A percentile compares a stretch with the other conserved stretches of the same genome.
Conservation (phyloP, 2,888 invertebrate species). For the Ennomos erosarius region DNA sequence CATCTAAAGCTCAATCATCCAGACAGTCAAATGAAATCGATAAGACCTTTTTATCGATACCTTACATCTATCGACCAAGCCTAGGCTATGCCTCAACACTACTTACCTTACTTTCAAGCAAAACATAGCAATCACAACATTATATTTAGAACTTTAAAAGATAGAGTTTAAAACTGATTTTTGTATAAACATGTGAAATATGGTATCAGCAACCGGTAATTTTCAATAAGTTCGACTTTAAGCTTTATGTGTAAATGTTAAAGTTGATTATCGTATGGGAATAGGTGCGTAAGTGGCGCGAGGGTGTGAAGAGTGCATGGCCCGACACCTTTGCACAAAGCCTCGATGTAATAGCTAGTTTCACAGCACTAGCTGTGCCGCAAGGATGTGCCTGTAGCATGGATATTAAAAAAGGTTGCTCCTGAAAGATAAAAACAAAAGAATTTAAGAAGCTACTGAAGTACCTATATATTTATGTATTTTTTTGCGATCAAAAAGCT, state of each 20-base stretch:
- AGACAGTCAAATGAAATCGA: not conserved
- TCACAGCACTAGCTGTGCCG: slow-evolving; percentile 54
- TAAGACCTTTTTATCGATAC: not conserved
- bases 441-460: no score
- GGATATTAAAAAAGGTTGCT: not conserved
- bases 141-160: slow-evolving; percentile 1
- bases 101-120: slow-evolving; percentile 4
- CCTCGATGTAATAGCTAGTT: slow-evolving; percentile 73
- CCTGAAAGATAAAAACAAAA: no score
- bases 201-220: slow-evolving; percentile 1
- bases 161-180: not conserved
- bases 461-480: no score
- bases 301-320: slow-evolving; percentile 60
- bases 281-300: slow-evolving; percentile 22
- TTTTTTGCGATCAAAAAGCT: no score
- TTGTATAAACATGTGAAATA: slow-evolving; percentile 2
- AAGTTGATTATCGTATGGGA: slow-evolving; percentile 1
- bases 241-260: slow-evolving; percentile 13
- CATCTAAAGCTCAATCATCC: no score
- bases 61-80: not conserved
- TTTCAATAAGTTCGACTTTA: slow-evolving; percentile 2
- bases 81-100: slow-evolving; percentile 3
- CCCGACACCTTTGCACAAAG: slow-evolving; percentile 81
- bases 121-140: not conserved
- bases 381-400: slow-evolving; percentile 43